A percentile compares a stretch with the other conserved stretches of the same genome.
Evolutionary conservation across 1,140 invertebrate genomes (phyloP).

Genomic region (Caenorhabditis tropicalis): DNA sequence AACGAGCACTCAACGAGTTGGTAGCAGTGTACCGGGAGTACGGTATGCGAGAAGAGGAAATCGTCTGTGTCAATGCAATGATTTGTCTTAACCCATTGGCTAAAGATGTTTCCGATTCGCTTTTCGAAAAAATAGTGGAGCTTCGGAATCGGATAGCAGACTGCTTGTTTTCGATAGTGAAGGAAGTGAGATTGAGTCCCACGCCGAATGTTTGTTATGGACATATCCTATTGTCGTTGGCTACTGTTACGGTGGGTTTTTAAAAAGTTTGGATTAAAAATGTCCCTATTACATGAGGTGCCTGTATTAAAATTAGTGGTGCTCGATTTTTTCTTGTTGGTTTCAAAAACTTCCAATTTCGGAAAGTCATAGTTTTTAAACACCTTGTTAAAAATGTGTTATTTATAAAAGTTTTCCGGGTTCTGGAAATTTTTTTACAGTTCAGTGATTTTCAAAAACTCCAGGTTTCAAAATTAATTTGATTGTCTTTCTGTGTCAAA

Average conservation of each 20-base stretch:
- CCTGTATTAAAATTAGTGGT: no score
- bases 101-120: conserved; percentile 61
- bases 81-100: conserved; percentile 71
- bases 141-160: conserved; percentile 64
- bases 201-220: conserved; percentile 40
- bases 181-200: conserved; percentile 56
- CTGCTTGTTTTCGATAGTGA: conserved; percentile 66
- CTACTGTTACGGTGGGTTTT: conserved; percentile 60
- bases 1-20: conserved; percentile 65
- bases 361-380: no score
- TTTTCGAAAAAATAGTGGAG: conserved; percentile 57
- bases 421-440: no score
- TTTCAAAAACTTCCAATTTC: no score
- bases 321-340: no score
- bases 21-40: conserved; percentile 66
- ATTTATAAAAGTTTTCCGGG: no score
- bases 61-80: conserved; percentile 70
- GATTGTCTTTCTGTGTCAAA: no score
- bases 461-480: no score
- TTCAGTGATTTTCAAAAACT: no score
- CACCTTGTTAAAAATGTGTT: no score
- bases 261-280: no score
- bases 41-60: conserved; percentile 66
- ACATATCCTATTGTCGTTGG: conserved; percentile 52
- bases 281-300: no score